Evolutionary conservation across 2,888 invertebrate genomes (phyloP), one percentile per base, ranked within the genome.

Genomic region (Isoperla grammatica): DNA sequence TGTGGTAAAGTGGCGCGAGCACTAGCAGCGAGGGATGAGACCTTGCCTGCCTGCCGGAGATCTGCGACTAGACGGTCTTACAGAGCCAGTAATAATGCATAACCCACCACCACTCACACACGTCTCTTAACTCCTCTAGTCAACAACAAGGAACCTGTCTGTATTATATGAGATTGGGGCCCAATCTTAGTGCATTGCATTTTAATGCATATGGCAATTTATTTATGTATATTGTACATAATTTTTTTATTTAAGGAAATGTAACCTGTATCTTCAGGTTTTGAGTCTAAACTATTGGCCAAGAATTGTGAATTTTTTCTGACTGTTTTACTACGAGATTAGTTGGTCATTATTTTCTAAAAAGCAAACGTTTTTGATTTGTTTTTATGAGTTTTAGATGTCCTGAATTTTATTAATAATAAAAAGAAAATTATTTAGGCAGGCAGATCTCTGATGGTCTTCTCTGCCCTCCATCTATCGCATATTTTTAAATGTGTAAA

Each of bases 171-270:
- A 57, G 56, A 49, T 55, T 59, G 50, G 61, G 62, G 61, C 29
- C 29, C 29, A 62, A 61, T 56, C 57, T 42, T 48, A 54, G 57
- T 57, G 56, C 63, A 60, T 57, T 35, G 61, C 58, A 58, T 53
- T 60, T 49, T 22, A 54, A 56, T 61, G 58, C 60, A 63, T 61
- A 59, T 65, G 62, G 61, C 61, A 61, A 65, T 63, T 29, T 65
- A 65, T 65, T 65, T 63, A 65, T 65, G 65, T 63, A 65, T 63
- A 65, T 65, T 65, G 65, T 65, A 65, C 61, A 65, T 65, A 65
- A 59, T 56, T 62, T 61, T 63, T 63, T 61, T 59, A 59, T 57
- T 48, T 46, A 62, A 57, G 53, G 42, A 56, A 48, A 53, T 49
- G 42, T 46, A 56, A 49, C 23, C 60, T 58, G 50, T 64, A 62